A percentile compares a stretch with the other conserved stretches of the same genome.
phyloP scores from a whole-genome alignment of 2,113 vertebrate genomes.

The Columba janthina region DNA sequence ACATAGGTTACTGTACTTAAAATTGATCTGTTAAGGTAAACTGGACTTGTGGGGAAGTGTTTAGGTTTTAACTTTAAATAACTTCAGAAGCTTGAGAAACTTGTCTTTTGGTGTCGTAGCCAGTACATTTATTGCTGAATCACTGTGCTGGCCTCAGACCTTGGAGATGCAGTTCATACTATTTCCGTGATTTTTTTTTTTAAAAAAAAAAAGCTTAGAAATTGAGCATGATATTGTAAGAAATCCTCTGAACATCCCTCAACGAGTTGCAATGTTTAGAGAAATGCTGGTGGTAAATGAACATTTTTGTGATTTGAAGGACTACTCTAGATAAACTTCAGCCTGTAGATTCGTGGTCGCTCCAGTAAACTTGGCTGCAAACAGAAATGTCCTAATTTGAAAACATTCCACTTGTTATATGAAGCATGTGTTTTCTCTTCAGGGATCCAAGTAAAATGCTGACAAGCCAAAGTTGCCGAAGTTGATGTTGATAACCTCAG shows the following conservation, averaged over 20 bases:
- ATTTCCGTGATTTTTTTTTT: not conserved
- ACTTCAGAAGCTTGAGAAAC: not conserved
- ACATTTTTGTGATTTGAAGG: conserved; percentile 23
- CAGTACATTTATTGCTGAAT: not conserved
- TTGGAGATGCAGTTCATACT: not conserved
- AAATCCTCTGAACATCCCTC: not conserved
- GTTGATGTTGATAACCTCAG: not conserved
- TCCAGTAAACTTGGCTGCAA: conserved; percentile 6
- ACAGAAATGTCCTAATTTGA: conserved; percentile 17
- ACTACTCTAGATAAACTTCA: conserved; percentile 15
- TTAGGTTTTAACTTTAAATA: not conserved
- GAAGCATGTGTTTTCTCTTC: conserved; percentile 41
- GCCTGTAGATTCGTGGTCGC: not conserved
- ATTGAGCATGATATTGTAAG: not conserved
- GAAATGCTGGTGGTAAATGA: not conserved
- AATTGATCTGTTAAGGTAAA: not conserved
- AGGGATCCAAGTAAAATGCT: conserved; percentile 7
- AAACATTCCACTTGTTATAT: conserved; percentile 32
- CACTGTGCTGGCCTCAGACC: not conserved
- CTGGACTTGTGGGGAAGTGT: not conserved
- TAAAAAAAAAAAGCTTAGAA: not conserved
- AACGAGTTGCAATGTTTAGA: not conserved
- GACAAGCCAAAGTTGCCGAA: not conserved
- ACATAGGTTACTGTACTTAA: not conserved
- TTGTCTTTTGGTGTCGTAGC: not conserved